Conservation (phyloP, 2,888 invertebrate species). For the Eristalis arbustorum region DNA sequence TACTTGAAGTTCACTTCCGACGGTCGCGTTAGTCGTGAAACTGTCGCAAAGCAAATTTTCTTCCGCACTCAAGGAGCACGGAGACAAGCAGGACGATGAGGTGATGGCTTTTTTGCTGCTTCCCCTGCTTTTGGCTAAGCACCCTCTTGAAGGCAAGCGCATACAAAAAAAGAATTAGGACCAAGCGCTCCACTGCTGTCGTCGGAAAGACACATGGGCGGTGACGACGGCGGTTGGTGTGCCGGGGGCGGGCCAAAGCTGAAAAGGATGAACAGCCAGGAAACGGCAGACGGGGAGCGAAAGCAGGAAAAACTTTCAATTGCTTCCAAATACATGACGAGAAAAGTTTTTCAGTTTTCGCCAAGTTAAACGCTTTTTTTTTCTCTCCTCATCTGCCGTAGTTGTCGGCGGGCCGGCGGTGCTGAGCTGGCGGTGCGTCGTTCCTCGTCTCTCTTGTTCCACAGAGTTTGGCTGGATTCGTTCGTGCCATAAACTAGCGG, state of each 20-base stretch:
- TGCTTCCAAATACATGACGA: conserved; percentile 70
- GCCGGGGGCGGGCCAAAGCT: neutral
- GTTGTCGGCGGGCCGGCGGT: neutral
- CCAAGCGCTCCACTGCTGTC: conserved; percentile 24
- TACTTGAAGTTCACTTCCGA: conserved; percentile 69
- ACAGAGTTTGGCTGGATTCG: conserved; percentile 20
- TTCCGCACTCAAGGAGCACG: conserved; percentile 12
- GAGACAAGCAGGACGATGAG: neutral
- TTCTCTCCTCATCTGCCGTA: neutral
- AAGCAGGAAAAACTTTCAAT: conserved; percentile 64
- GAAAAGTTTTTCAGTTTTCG: conserved; percentile 69
- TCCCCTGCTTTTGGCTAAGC: conserved; percentile 7
- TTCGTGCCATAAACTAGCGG: conserved; percentile 57
- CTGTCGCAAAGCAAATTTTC: conserved; percentile 63
- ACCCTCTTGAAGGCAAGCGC: conserved; percentile 18
- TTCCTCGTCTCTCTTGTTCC: neutral
- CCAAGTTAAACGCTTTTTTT: conserved; percentile 63
- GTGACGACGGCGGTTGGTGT: neutral
- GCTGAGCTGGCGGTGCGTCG: neutral
- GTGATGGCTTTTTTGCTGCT: neutral
- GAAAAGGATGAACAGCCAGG: neutral
- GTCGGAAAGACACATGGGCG: conserved; percentile 12
- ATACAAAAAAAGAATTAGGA: neutral
- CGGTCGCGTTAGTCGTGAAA: conserved; percentile 52
- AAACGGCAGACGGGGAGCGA: conserved; percentile 2